phyloP scores from a whole-genome alignment of 2,113 vertebrate species.

The Antechinus stuartii region DNA sequence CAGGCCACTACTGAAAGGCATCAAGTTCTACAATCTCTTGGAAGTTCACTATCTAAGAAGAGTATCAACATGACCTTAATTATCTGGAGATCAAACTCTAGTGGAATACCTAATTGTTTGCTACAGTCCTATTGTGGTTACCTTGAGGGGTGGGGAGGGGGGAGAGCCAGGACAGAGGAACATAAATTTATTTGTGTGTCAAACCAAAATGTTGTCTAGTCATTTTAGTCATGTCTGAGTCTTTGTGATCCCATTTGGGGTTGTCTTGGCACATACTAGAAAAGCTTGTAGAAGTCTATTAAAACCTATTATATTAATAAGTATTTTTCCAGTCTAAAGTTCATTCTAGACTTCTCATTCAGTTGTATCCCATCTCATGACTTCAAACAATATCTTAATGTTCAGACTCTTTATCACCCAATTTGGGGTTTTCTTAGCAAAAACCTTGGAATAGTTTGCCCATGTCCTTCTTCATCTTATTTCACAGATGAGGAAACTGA shows the following conservation, averaged over 20 bases:
- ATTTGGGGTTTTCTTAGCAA: background rate
- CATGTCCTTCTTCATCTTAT: background rate
- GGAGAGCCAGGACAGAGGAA: background rate
- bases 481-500: background rate
- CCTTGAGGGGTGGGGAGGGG: background rate
- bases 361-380: background rate
- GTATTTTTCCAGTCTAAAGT: background rate
- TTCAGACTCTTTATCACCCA: background rate
- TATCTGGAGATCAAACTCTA: background rate
- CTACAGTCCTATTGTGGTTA: background rate
- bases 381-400: background rate
- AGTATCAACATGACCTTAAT: background rate
- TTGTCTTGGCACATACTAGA: background rate
- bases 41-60: background rate
- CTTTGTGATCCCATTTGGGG: background rate
- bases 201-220: background rate
- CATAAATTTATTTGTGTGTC: background rate
- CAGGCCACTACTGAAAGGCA: background rate
- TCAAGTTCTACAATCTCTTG: background rate
- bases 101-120: background rate
- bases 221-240: background rate
- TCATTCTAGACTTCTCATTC: background rate
- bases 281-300: background rate
- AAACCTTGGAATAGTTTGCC: background rate
- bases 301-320: background rate